Evolutionary conservation across 2,113 vertebrate species (phyloP), one percentile per base, ranked within the genome.

Genomic region (Megaleporinus macrocephalus): DNA sequence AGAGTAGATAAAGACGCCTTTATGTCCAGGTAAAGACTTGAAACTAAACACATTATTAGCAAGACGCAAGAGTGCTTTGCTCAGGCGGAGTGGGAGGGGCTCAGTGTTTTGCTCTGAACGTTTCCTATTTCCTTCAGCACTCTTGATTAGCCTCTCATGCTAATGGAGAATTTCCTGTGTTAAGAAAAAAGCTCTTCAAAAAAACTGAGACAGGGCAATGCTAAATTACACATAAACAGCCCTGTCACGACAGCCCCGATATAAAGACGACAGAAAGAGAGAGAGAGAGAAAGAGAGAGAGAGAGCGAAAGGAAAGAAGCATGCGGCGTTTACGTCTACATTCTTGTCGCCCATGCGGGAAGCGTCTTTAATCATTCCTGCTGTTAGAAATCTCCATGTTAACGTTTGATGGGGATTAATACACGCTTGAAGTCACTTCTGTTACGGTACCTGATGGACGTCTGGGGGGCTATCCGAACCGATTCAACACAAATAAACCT

Each of bases 121-220:
- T 82, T 88, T 88, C 86, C 87, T 85, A 81, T 84, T 84, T 85
- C 79, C 83, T 86, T 83, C 73, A 85, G 76, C 51, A 61, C 73
- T 82, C 87, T 86, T 88, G 88, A 92, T 93, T 90, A 92, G 86
- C 70, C 83, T 79, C 70, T 87, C 79, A 69, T 82, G 68, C 86
- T 92, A 93, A 93, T 92, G 90, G 89, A 87, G 87, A 89, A 84
- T 89, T 93, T 94, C 90, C 93, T 94, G 91, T 87, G 72, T 76
- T 87, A 85, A 92, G 84, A 73, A 83, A 36, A 73, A 84, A 61
- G 74, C 76, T 30, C 78, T 26, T 71, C 78, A 87, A 85, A 87
- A 80, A 90, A 91, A 90, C 76, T 70, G 63, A 79, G 65, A 85
- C 81, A 44, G 86, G 71, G 78, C 75, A 86, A 89, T 86, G 69